Conservation (phyloP, 2,113 vertebrate species). For the Mesoclemmys tuberculata region DNA sequence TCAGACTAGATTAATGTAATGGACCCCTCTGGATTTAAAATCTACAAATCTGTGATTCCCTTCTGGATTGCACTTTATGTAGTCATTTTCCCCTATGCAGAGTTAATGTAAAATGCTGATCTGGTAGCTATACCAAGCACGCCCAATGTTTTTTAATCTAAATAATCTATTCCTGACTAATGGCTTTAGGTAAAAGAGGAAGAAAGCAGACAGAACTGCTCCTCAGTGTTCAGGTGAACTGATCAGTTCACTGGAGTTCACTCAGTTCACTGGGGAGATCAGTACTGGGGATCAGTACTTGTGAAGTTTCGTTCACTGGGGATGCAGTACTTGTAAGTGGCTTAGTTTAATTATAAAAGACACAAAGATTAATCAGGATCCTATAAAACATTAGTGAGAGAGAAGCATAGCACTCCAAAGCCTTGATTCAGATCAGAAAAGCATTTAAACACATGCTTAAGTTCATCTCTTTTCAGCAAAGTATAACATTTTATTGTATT, state of each 20-base stretch:
- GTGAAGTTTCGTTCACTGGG: too few relatives aligned
- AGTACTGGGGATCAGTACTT: too few relatives aligned
- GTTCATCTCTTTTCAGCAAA: not conserved
- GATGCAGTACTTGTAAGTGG: not conserved
- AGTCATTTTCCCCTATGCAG: not conserved
- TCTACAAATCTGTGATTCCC: not conserved
- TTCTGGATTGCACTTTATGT: not conserved
- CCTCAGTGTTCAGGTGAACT: too few relatives aligned
- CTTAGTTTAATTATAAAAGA: not conserved
- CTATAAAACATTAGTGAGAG: not conserved
- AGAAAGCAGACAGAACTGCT: not conserved
- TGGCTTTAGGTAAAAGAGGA: not conserved
- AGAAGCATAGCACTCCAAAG: not conserved
- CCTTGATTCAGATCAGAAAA: not conserved
- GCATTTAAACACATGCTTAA: not conserved
- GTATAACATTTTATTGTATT: not conserved
- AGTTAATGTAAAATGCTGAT: not conserved
- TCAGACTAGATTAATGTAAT: not conserved
- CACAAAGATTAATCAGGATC: not conserved
- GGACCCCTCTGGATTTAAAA: not conserved
- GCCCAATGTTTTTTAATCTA: not conserved
- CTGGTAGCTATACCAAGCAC: not conserved
- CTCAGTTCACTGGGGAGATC: too few relatives aligned
- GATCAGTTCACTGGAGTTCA: too few relatives aligned
- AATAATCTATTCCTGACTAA: not conserved